A percentile compares a stretch with the other conserved stretches of the same genome.
These are phyloP conservation scores for Engystomops pustulosus DNA, from an alignment of 2,113 vertebrate genomes.

Conservation along the genomic window DNA sequence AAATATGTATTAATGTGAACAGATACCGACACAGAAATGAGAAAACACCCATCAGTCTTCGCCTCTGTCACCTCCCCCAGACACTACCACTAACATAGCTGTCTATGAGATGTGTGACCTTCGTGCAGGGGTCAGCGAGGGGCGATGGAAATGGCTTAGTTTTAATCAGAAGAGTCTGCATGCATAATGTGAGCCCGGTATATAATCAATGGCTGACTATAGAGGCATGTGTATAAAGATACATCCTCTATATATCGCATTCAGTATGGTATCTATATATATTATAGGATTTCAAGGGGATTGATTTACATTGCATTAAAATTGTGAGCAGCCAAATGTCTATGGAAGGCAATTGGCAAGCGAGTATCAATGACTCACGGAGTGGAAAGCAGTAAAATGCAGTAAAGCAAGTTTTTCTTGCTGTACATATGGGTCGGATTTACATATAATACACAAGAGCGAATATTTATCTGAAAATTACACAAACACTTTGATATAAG, in stretches of 20 bases:
- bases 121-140: neutral
- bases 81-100: neutral
- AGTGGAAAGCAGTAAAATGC: neutral
- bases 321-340: too few relatives aligned
- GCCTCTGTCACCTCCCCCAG: neutral
- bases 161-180: neutral
- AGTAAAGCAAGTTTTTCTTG: neutral
- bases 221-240: neutral
- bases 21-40: neutral
- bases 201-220: neutral
- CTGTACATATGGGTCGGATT: neutral
- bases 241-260: too few relatives aligned
- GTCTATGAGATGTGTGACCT: constrained; percentile 4
- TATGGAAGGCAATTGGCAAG: too few relatives aligned
- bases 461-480: neutral
- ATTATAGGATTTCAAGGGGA: too few relatives aligned
- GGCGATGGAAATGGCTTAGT: neutral
- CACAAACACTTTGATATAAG: neutral
- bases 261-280: too few relatives aligned
- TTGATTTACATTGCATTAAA: too few relatives aligned
- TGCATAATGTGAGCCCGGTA: neutral
- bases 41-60: neutral
- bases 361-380: too few relatives aligned
- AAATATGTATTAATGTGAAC: neutral
- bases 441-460: neutral